These are phyloP conservation scores for Palythoa heliodiscus DNA, from an alignment of 92 coral and sea anemone species.

Conservation along the genomic window DNA sequence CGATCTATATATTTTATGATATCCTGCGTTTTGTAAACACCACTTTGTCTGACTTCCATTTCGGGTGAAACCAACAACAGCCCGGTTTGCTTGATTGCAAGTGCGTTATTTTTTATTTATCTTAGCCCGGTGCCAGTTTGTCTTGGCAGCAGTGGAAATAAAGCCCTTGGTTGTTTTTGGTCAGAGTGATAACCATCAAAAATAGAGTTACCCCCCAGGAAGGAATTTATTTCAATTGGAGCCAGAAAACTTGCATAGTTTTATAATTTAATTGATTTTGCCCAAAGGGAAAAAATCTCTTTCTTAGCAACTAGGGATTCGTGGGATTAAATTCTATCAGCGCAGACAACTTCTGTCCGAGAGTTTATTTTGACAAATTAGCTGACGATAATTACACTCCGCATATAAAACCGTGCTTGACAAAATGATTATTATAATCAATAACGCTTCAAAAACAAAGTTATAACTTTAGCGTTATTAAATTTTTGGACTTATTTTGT, in stretches of 20 bases:
- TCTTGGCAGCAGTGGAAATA: not conserved
- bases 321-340: not conserved
- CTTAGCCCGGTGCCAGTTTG: not conserved
- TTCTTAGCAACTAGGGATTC: not conserved
- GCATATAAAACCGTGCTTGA: not conserved
- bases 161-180: not conserved
- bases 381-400: not conserved
- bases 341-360: not conserved
- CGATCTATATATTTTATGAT: not conserved
- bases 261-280: not conserved
- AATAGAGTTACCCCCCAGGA: not conserved
- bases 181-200: not conserved
- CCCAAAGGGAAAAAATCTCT: not conserved
- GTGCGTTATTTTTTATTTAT: not conserved
- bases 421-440: too few relatives aligned
- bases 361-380: not conserved
- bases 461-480: too few relatives aligned
- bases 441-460: not conserved
- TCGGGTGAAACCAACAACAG: not conserved
- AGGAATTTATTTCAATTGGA: not conserved
- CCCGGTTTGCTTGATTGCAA: not conserved
- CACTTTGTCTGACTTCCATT: not conserved
- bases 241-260: constrained; percentile 3
- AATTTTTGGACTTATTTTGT: not conserved
- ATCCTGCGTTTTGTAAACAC: too few relatives aligned